A percentile compares a stretch with the other conserved stretches of the same genome.
These are phyloP conservation scores for Parnassius orleans DNA, from an alignment of 2,888 invertebrate genomes.

Conservation along the genomic window DNA sequence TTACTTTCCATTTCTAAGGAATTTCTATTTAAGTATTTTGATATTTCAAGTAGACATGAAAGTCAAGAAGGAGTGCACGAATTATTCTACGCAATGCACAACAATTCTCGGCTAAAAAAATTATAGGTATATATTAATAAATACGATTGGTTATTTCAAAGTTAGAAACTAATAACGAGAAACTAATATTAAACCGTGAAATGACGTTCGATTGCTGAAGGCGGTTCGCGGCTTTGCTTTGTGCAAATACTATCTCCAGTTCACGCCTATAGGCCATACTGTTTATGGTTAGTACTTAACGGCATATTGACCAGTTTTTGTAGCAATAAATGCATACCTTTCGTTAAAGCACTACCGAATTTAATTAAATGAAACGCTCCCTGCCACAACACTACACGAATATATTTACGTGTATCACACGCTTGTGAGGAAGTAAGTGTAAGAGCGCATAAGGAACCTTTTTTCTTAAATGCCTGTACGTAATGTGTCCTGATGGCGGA, in stretches of 20 bases:
- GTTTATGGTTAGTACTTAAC: slow-evolving; percentile 31
- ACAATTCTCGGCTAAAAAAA: too few relatives aligned
- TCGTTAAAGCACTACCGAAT: slow-evolving; percentile 12
- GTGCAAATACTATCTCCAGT: slow-evolving; percentile 60
- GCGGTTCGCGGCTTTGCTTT: slow-evolving; percentile 63
- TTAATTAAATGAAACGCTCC: neutral
- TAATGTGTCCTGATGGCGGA: too few relatives aligned
- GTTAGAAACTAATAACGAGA: slow-evolving; percentile 36
- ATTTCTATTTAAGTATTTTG: too few relatives aligned
- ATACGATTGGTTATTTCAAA: slow-evolving; percentile 26
- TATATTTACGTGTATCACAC: too few relatives aligned
- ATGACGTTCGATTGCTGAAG: slow-evolving; percentile 64
- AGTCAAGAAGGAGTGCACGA: too few relatives aligned
- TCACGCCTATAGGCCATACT: slow-evolving; percentile 43
- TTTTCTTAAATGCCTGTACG: too few relatives aligned
- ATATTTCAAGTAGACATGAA: too few relatives aligned
- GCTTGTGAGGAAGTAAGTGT: too few relatives aligned
- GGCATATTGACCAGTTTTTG: slow-evolving; percentile 19
- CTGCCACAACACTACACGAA: too few relatives aligned
- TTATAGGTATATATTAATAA: slow-evolving; percentile 26
- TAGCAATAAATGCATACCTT: slow-evolving; percentile 16
- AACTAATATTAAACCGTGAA: slow-evolving; percentile 64
- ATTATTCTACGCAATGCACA: too few relatives aligned
- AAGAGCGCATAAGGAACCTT: too few relatives aligned
- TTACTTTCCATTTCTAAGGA: too few relatives aligned